phyloP scores from a whole-genome alignment of 2,888 invertebrate genomes.

The Toxonevra muliebris region DNA sequence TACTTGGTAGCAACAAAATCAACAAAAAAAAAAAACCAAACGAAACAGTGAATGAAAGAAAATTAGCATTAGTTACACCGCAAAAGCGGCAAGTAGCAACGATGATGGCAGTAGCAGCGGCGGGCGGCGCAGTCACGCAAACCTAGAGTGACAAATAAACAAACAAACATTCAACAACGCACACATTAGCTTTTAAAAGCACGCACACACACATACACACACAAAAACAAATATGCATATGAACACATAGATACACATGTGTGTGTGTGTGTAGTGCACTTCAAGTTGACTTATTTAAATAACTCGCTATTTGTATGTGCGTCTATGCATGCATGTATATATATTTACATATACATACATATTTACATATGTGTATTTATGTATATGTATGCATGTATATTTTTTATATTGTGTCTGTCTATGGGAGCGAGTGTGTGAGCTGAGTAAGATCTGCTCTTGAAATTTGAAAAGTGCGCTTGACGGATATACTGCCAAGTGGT shows the following conservation, averaged over 20 bases:
- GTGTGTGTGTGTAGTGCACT: neutral
- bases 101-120: slow-evolving; percentile 20
- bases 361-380: neutral
- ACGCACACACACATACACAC: neutral
- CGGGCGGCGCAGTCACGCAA: slow-evolving; percentile 22
- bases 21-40: too few relatives aligned
- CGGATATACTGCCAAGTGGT: neutral
- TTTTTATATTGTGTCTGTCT: slow-evolving; percentile 11
- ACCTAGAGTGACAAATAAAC: slow-evolving; percentile 17
- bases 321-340: neutral
- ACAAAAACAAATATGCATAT: neutral
- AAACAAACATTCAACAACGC: too few relatives aligned
- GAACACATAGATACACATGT: neutral
- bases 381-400: slow-evolving; percentile 26
- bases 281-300: too few relatives aligned
- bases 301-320: neutral
- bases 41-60: too few relatives aligned
- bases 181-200: slow-evolving; percentile 2
- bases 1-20: too few relatives aligned
- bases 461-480: neutral
- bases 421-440: slow-evolving; percentile 12
- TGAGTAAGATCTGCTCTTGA: neutral
- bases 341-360: slow-evolving; percentile 5
- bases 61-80: slow-evolving; percentile 7
- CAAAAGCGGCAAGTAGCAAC: slow-evolving; percentile 19